phyloP scores from a whole-genome alignment of 2,113 vertebrate genomes.

The Morone saxatilis region DNA sequence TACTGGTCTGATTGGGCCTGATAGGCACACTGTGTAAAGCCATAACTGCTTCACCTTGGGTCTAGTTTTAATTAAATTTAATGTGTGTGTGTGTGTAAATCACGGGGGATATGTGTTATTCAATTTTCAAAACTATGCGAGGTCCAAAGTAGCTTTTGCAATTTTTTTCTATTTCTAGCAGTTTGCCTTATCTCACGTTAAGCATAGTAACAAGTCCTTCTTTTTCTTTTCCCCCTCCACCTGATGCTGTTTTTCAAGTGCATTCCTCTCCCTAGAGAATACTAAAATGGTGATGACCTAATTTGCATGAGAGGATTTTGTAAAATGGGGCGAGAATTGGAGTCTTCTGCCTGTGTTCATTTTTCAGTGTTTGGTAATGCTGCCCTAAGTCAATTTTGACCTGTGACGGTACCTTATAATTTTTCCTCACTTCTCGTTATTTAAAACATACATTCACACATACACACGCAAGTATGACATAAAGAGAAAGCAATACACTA shows the following conservation, averaged over 20 bases:
- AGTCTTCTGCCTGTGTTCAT: constrained; percentile 35
- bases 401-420: constrained; percentile 18
- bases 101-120: constrained; percentile 1
- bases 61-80: constrained; percentile 67
- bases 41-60: constrained; percentile 59
- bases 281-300: constrained; percentile 61
- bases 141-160: constrained; percentile 8
- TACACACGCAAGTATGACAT: background rate
- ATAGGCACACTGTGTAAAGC: constrained; percentile 50
- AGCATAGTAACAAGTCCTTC: constrained; percentile 24
- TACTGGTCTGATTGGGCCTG: constrained; percentile 60
- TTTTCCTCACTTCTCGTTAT: background rate
- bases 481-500: background rate
- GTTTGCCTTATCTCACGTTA: constrained; percentile 41
- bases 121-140: constrained; percentile 26
- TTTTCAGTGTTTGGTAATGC: constrained; percentile 34
- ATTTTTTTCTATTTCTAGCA: constrained; percentile 12
- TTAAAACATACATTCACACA: background rate
- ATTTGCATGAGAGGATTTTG: constrained; percentile 67
- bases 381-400: constrained; percentile 26
- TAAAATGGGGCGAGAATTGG: constrained; percentile 44
- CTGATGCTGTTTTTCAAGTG: constrained; percentile 60
- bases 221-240: constrained; percentile 22
- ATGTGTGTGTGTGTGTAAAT: constrained; percentile 53
- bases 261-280: constrained; percentile 41